Evolutionary conservation across 2,113 vertebrate species (phyloP).

Genomic region (Capreolus pygargus): DNA sequence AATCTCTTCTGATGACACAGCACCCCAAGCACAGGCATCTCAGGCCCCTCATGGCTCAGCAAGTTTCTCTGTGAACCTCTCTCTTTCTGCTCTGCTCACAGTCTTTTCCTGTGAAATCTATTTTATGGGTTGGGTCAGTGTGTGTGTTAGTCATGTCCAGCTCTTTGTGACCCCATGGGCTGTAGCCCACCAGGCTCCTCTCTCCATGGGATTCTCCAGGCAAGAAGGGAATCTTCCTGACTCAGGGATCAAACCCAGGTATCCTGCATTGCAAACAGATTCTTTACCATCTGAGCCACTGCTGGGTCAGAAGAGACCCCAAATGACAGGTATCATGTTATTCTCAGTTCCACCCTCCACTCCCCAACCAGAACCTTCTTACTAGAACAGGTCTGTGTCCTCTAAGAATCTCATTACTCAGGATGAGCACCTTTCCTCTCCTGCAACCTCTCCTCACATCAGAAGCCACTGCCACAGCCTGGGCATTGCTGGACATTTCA

Average conservation of each 20-base stretch:
- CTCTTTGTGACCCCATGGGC: neutral
- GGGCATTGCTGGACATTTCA: neutral
- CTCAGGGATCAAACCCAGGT: rapidly evolving
- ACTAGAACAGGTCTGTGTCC: neutral
- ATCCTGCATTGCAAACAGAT: neutral
- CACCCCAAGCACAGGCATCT: neutral
- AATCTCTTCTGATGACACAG: neutral
- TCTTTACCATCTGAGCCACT: neutral
- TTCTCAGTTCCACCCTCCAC: neutral
- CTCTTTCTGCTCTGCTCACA: neutral
- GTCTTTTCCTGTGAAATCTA: neutral
- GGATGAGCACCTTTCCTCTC: neutral
- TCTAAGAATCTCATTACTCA: neutral
- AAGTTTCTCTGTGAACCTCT: neutral
- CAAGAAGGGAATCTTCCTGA: neutral
- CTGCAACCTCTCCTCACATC: neutral
- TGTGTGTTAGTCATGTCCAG: neutral
- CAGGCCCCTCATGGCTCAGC: neutral
- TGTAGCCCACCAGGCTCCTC: neutral
- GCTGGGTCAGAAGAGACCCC: neutral
- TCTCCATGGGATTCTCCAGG: neutral
- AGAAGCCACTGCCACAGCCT: neutral
- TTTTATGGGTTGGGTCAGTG: neutral
- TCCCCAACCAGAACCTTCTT: neutral
- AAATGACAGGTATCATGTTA: neutral